Conservation (phyloP, 1,140 invertebrate genomes). For the Drosophila pseudoobscura region DNA sequence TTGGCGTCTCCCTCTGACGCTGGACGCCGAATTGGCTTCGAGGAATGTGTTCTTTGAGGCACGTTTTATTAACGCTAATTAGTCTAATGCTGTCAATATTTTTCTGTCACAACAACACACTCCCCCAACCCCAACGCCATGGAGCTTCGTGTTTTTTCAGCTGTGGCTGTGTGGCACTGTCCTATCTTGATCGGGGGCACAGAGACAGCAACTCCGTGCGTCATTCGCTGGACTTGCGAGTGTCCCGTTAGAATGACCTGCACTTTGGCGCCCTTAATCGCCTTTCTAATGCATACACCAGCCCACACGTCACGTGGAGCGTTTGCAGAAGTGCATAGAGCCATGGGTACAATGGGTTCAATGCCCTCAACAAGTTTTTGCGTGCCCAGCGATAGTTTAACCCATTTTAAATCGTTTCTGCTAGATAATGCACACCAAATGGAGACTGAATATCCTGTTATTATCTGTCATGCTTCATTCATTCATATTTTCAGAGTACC, state of each 20-base stretch:
- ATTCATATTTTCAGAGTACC: no score
- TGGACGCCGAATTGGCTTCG: constrained; percentile 4
- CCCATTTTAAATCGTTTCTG: constrained; percentile 19
- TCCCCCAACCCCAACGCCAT: neutral
- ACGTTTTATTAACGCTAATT: constrained; percentile 63
- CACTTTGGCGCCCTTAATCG: constrained; percentile 32
- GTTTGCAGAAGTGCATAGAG: constrained; percentile 36
- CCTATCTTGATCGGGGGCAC: constrained; percentile 56
- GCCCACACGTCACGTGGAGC: constrained; percentile 35
- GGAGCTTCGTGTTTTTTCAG: constrained; percentile 11
- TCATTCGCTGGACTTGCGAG: constrained; percentile 22
- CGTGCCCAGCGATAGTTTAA: constrained; percentile 54
- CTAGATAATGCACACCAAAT: no score
- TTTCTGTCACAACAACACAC: neutral
- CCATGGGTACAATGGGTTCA: constrained; percentile 56
- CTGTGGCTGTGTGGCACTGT: neutral
- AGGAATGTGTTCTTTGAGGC: constrained; percentile 21
- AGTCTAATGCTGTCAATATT: constrained; percentile 48
- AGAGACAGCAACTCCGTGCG: constrained; percentile 14
- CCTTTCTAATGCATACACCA: constrained; percentile 48
- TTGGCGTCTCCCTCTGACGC: neutral
- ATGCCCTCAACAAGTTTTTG: constrained; percentile 23
- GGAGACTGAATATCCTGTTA: no score
- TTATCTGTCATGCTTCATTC: no score
- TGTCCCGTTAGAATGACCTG: constrained; percentile 8